Evolutionary conservation across 2,797 vertebrate species (phyloP).

Genomic region (Betta splendens): DNA sequence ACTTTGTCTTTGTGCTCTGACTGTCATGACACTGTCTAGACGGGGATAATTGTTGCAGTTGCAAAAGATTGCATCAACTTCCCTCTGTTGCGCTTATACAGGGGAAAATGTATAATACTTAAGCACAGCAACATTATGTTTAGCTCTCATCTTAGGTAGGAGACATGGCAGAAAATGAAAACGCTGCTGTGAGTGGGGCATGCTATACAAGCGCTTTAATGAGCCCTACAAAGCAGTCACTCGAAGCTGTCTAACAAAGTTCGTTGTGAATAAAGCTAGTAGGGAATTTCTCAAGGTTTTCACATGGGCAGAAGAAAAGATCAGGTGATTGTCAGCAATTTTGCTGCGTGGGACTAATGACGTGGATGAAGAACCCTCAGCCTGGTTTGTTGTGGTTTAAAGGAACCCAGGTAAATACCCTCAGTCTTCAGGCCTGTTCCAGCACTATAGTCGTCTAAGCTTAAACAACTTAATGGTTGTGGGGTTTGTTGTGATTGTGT

Average conservation of each 20-base stretch:
- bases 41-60: conserved; percentile 47
- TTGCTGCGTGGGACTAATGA: too few relatives aligned
- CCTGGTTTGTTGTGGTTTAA: background rate
- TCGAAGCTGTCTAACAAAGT: too few relatives aligned
- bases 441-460: background rate
- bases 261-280: too few relatives aligned
- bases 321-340: too few relatives aligned
- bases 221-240: too few relatives aligned
- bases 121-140: conserved; percentile 6
- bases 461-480: background rate
- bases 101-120: conserved; percentile 3
- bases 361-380: background rate
- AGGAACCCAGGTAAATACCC: background rate
- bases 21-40: conserved; percentile 42
- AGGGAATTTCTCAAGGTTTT: too few relatives aligned
- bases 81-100: conserved; percentile 12
- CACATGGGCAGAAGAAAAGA: too few relatives aligned
- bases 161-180: background rate
- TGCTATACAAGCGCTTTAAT: too few relatives aligned
- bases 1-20: conserved; percentile 26
- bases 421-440: background rate
- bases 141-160: conserved; percentile 1
- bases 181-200: background rate
- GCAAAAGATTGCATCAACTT: conserved; percentile 64
- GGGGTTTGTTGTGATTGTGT: background rate